Evolutionary conservation across 2,888 invertebrate species (phyloP).

Genomic region (Ganaspis brasiliensis): DNA sequence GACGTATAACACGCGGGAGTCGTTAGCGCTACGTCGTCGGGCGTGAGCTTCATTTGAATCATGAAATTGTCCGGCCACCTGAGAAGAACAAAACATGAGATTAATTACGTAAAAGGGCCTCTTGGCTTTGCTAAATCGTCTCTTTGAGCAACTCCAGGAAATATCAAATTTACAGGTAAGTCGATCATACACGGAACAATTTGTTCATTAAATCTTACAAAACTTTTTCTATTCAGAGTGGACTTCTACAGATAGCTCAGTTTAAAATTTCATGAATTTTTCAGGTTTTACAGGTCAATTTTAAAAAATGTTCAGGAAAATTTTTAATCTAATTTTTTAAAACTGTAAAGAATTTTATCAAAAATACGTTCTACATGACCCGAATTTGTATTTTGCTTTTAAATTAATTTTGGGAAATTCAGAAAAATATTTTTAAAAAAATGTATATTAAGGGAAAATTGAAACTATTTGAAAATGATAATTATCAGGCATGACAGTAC

Average conservation of each 20-base stretch:
- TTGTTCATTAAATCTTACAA: no score
- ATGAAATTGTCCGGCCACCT: constrained; percentile 89
- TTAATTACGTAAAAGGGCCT: constrained; percentile 21
- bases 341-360: no score
- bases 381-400: no score
- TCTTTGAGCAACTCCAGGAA: constrained; percentile 12
- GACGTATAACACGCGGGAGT: constrained; percentile 85
- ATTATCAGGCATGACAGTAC: no score
- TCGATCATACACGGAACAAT: not conserved
- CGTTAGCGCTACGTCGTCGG: constrained; percentile 85
- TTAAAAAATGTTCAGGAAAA: not conserved
- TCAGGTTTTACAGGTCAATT: constrained; percentile 9
- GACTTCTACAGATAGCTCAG: no score
- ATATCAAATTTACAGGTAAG: constrained; percentile 5
- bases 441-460: no score
- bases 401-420: no score
- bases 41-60: constrained; percentile 86
- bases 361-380: no score
- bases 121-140: not conserved
- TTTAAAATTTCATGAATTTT: no score
- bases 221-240: no score
- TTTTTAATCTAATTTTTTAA: not conserved
- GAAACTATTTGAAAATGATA: no score
- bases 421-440: no score
- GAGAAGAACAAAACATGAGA: constrained; percentile 55